phyloP scores from a whole-genome alignment of 30 jellyfish, hydroid and myxozoan genomes.

The Mastigias papua region DNA sequence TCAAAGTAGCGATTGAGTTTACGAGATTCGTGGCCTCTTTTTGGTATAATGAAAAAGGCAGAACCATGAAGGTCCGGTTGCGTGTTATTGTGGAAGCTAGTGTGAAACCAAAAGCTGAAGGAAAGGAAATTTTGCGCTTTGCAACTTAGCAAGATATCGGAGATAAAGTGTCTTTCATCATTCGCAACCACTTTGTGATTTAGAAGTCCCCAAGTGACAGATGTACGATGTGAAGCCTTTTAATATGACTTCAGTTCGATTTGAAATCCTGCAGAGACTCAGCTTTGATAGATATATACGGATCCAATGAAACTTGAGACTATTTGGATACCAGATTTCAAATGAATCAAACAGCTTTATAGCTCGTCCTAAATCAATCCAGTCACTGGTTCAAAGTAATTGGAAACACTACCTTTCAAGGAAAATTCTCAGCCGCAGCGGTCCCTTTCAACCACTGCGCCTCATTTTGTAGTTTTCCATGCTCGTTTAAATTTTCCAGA shows the following conservation, averaged over 20 bases:
- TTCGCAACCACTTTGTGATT: constrained; percentile 58
- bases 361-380: neutral
- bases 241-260: constrained; percentile 13
- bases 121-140: constrained; percentile 73
- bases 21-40: constrained; percentile 1
- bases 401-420: neutral
- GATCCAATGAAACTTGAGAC: too few species aligned
- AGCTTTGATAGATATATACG: neutral
- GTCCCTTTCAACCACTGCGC: neutral
- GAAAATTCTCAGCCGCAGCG: neutral
- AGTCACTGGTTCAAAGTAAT: neutral
- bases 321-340: neutral
- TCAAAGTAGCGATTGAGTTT: neutral
- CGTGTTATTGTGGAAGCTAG: constrained; percentile 48
- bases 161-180: constrained; percentile 58
- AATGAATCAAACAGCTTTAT: neutral
- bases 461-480: neutral
- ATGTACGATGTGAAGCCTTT: neutral
- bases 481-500: neutral
- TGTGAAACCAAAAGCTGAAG: constrained; percentile 57
- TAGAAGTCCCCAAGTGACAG: constrained; percentile 8
- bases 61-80: constrained; percentile 11
- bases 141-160: constrained; percentile 68
- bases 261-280: constrained; percentile 17
- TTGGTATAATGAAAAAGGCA: neutral